Evolutionary conservation across 1,140 invertebrate species (phyloP), one percentile per base, ranked within the genome.

Genomic region (Drosophila kanapiae): DNA sequence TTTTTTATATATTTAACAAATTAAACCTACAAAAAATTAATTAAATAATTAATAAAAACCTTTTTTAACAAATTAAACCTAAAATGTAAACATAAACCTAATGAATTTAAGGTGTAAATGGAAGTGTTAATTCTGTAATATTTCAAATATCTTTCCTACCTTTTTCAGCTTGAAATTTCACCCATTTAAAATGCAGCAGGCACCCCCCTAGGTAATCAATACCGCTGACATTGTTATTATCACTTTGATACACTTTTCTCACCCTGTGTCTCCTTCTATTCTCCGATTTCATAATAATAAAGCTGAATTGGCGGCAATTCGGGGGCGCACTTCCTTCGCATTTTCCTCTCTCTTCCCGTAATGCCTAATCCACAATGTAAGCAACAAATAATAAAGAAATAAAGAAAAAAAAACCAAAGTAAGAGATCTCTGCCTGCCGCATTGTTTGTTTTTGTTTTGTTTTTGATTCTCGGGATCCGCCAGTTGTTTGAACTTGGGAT

Each of bases 401-500:
- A 14, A 14, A 23, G 3, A 23, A 47, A 40, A 27, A 11, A n/a
- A 27, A 57, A n/a, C n/a, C 10, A 7, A 45, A 31, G 31, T 31
- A 10, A 37, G 31, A 33, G 51, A 23, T 45, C 38, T 14, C 14
- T 16, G 53, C 45, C 45, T 18, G 29, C 45, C 38, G 23, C 43
- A 57, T 59, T 59, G 65, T 78, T 86, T 60, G 54, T 67, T 67
- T 72, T 72, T 78, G 78, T 68, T 23, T 23, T 23, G 23, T 23
- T 23, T 23, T 23, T 81, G 60, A 48, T 78, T 74, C 75, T 56
- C 16, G 48, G 74, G 70, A 85, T 85, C 82, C 64, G 78, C 56
- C 76, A 58, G 64, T 74, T 85, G 81, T 69, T 80, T 67, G 63
- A 77, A 80, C 72, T 82, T 61, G 58, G 53, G 76, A 67, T 48